Evolutionary conservation across 2,113 vertebrate genomes (phyloP).

Genomic region (Antidorcas marsupialis): DNA sequence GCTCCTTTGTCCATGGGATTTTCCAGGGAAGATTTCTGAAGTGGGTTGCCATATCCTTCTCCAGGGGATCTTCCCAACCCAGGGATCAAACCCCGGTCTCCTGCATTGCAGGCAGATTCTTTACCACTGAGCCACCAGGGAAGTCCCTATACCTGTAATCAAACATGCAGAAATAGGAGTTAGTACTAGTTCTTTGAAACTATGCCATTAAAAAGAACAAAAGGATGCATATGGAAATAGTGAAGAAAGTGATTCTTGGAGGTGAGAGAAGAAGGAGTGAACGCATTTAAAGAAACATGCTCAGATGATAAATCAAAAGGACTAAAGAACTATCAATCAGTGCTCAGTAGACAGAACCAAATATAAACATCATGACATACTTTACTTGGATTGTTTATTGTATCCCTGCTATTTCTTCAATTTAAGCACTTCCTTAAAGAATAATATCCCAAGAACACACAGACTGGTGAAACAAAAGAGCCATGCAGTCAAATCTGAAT

Average conservation of each 20-base stretch:
- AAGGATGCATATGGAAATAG: background rate
- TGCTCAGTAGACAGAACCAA: background rate
- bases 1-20: background rate
- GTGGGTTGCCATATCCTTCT: background rate
- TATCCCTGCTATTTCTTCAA: background rate
- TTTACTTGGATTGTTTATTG: slow-evolving; percentile 27
- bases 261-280: background rate
- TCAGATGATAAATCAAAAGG: background rate
- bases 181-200: background rate
- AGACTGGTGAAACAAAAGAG: background rate
- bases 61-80: background rate
- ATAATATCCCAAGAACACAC: background rate
- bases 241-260: background rate
- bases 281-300: background rate
- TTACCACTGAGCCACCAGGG: background rate
- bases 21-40: background rate
- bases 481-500: background rate
- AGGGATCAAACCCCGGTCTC: background rate
- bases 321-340: background rate
- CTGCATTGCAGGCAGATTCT: background rate
- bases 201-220: background rate
- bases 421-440: slow-evolving; percentile 2
- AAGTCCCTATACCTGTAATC: background rate
- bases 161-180: background rate
- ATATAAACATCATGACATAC: background rate